These are phyloP conservation scores for Penaeus indicus DNA, from an alignment of 1,140 invertebrate genomes.

Conservation along the genomic window DNA sequence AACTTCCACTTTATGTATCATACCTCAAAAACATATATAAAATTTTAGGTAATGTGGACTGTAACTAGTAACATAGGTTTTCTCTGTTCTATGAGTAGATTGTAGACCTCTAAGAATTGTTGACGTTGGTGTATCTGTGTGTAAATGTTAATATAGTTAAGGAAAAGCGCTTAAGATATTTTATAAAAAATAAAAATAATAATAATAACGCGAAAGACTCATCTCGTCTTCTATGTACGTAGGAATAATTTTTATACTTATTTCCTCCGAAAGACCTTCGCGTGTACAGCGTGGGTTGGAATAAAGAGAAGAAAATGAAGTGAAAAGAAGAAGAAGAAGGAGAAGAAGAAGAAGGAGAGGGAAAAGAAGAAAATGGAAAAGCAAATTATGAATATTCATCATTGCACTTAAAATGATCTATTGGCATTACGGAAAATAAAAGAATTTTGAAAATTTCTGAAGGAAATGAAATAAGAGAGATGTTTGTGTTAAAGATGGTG, in stretches of 20 bases:
- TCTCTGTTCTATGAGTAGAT: neutral
- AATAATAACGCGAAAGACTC: neutral
- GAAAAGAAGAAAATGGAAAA: too few species aligned
- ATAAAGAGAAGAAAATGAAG: too few species aligned
- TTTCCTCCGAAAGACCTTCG: constrained; percentile 7
- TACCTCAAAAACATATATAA: constrained; percentile 28
- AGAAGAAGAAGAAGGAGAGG: too few species aligned
- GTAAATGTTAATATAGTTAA: constrained; percentile 12
- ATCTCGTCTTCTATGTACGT: constrained; percentile 18
- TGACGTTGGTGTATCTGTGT: constrained; percentile 25
- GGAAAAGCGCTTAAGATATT: constrained; percentile 20
- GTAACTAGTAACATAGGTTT: constrained; percentile 9
- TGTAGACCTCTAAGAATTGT: constrained; percentile 13
- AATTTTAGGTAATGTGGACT: neutral
- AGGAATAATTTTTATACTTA: constrained; percentile 36
- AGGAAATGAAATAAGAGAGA: too few species aligned
- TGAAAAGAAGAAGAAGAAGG: too few species aligned
- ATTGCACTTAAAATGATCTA: too few species aligned
- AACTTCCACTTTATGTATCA: constrained; percentile 24
- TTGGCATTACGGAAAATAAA: too few species aligned
- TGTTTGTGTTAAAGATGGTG: too few species aligned
- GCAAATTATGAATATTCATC: too few species aligned
- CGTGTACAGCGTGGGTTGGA: neutral
- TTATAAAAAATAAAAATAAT: constrained; percentile 7
- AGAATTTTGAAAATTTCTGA: too few species aligned